Conservation (phyloP, 2,888 invertebrate genomes). For the Pachydiplax longipennis region DNA sequence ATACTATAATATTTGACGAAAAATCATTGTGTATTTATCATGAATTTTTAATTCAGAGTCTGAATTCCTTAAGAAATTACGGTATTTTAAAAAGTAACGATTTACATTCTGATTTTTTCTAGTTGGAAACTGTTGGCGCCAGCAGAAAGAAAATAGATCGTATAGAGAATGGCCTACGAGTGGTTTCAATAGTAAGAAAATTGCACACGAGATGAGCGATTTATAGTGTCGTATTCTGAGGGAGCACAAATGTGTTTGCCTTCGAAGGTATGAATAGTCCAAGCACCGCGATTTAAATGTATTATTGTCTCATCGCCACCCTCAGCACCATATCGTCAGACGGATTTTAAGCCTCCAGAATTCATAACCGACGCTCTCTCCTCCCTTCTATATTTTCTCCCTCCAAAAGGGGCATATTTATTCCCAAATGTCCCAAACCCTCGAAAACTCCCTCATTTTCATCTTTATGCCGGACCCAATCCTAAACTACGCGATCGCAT, state of each 20-base stretch:
- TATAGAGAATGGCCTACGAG: too few species aligned
- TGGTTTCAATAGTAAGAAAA: too few species aligned
- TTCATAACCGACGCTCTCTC: not conserved
- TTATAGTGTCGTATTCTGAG: too few species aligned
- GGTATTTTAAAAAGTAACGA: too few species aligned
- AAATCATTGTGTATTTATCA: too few species aligned
- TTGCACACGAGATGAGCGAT: too few species aligned
- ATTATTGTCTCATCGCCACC: not conserved
- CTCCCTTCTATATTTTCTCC: not conserved
- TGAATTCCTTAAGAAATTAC: too few species aligned
- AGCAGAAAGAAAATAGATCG: too few species aligned
- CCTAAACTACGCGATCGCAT: not conserved
- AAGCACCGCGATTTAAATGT: slow-evolving; percentile 10
- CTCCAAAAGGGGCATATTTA: not conserved
- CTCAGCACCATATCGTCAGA: not conserved
- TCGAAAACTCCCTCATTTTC: not conserved
- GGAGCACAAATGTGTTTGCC: not conserved
- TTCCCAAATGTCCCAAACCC: not conserved
- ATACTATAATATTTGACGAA: too few species aligned
- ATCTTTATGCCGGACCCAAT: not conserved
- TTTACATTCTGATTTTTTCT: too few species aligned
- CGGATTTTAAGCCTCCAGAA: not conserved
- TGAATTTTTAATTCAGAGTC: too few species aligned
- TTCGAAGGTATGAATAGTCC: not conserved
- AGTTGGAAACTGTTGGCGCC: too few species aligned